Evolutionary conservation across 2,888 invertebrate genomes (phyloP), one percentile per base, ranked within the genome.

Genomic region (Gari tellinella): DNA sequence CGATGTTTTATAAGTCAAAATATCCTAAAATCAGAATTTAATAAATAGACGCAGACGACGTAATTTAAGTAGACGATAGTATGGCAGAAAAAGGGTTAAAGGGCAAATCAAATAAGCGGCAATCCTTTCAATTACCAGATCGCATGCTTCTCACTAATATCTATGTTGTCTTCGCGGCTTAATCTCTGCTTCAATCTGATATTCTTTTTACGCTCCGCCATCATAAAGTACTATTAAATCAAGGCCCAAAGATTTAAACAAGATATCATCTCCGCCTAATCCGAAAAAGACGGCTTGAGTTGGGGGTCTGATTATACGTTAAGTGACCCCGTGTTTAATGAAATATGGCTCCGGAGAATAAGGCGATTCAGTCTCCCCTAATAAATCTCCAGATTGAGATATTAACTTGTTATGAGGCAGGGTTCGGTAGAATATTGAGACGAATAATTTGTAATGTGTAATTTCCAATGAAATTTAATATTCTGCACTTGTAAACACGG

Each of bases 361-460:
- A 26, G 45, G 4, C 45, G 56, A 21, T 57, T 45, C n/a, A 15
- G n/a, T 19, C 43, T 57, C 57, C 19, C 7, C 57, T 40, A 51
- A 67, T 76, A 76, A 76, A 76, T 72, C 67, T 67, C 46, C 46
- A 64, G 45, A 67, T 73, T 70, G 52, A 70, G 66, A 70, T 70
- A 78, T 73, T 56, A 60, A 17, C 60, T 56, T 49, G 25, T 53
- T 55, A 70, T 73, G 41, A 49, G 55, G 31, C 25, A 23, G 55
- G 57, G 70, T 73, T 73, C 73, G 64, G 56, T 45, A 8, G 60
- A 51, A 62, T 45, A 73, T 70, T 64, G 70, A 70, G 48, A 80
- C 73, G 62, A 72, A 76, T 78, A 78, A 81, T 81, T 81, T 83
- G 80, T 80, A 78, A 81, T 80, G 76, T 80, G 75, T 80, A 73